phyloP scores from a whole-genome alignment of 2,113 vertebrate genomes.

The Tricholaema leucomelas region DNA sequence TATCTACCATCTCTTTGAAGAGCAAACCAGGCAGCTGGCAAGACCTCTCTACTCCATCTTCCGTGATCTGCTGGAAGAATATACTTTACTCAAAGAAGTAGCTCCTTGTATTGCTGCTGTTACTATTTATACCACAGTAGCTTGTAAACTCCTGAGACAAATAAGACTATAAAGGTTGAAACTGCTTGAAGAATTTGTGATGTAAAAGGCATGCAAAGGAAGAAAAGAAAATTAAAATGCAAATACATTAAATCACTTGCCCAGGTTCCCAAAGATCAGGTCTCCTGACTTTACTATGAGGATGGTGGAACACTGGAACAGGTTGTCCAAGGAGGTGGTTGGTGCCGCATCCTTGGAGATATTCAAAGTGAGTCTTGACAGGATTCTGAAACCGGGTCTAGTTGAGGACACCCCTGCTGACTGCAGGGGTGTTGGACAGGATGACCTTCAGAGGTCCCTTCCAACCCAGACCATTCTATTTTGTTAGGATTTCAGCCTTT shows the following conservation, averaged over 20 bases:
- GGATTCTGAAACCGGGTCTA: too few species aligned
- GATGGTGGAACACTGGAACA: too few species aligned
- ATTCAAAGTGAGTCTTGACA: too few species aligned
- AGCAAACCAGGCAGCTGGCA: background rate
- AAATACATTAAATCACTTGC: background rate
- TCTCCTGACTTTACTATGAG: background rate
- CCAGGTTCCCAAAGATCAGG: background rate
- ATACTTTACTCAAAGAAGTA: background rate
- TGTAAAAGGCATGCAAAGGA: background rate
- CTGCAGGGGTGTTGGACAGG: too few species aligned
- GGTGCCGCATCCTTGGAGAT: too few species aligned
- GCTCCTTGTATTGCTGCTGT: background rate
- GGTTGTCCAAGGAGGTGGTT: too few species aligned
- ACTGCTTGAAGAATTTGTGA: background rate
- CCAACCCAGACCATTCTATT: background rate
- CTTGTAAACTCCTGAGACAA: background rate
- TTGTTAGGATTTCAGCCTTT: background rate
- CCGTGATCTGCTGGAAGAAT: background rate
- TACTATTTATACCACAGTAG: background rate
- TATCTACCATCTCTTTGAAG: background rate
- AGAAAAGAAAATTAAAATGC: background rate
- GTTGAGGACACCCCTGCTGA: too few species aligned
- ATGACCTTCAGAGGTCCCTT: too few species aligned
- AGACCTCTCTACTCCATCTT: background rate
- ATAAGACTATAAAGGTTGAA: background rate